Percentiles rank a stretch among this genome's conserved stretches.
phyloP scores from a whole-genome alignment of 2,797 vertebrate species.

The Chiloscyllium punctatum region DNA sequence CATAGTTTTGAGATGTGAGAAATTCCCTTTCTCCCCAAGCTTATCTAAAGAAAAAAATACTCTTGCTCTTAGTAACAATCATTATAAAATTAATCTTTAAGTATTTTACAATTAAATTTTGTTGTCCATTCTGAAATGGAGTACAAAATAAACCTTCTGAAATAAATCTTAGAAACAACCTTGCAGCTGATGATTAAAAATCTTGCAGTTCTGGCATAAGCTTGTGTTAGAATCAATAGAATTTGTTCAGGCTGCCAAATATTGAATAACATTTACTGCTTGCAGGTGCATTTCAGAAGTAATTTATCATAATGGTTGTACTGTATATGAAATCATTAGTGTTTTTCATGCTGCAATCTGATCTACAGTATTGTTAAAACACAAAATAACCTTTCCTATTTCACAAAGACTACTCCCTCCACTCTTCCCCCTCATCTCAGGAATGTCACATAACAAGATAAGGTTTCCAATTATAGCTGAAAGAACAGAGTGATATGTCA shows the following conservation, averaged over 20 bases:
- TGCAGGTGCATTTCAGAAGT: background rate
- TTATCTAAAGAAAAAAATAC: background rate
- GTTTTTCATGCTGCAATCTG: background rate
- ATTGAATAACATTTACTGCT: background rate
- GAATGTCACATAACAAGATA: slow-evolving; percentile 24
- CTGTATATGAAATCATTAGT: background rate
- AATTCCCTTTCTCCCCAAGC: background rate
- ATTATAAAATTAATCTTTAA: background rate
- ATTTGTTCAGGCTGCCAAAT: background rate
- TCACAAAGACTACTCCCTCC: background rate
- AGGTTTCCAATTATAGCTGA: slow-evolving; percentile 21
- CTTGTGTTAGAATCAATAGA: background rate
- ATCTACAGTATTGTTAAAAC: background rate
- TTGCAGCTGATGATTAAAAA: slow-evolving; percentile 21
- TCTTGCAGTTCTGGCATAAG: background rate
- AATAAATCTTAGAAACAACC: background rate
- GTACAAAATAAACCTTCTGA: too few species aligned
- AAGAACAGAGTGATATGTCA: background rate
- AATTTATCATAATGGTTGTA: slow-evolving; percentile 2
- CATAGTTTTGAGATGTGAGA: background rate
- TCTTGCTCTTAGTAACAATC: background rate
- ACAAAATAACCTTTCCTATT: background rate
- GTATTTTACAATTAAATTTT: background rate
- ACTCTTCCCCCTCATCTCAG: background rate
- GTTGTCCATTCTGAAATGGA: background rate